phyloP scores from a whole-genome alignment of 1,140 invertebrate genomes.

The Drosophila grimshawi region DNA sequence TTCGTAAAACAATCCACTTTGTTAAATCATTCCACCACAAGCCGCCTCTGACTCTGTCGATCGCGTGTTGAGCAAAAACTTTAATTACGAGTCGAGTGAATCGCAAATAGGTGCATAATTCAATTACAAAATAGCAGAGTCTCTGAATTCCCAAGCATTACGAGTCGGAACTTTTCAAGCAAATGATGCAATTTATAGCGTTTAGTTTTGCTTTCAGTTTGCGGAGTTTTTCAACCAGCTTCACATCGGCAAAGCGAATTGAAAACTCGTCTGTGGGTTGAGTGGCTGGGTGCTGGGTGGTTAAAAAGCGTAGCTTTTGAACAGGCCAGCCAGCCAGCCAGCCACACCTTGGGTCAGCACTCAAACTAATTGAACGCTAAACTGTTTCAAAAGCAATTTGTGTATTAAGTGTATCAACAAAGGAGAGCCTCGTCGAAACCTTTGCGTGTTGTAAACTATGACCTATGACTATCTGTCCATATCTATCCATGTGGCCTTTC shows the following conservation, averaged over 20 bases:
- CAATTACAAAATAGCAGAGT: conserved; percentile 67
- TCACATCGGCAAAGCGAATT: conserved; percentile 3
- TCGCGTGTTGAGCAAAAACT: conserved; percentile 61
- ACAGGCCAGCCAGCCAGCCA: background rate
- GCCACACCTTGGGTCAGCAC: conserved; percentile 60
- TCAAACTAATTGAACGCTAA: conserved; percentile 78
- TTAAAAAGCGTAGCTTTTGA: background rate
- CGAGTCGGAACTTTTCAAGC: conserved; percentile 8
- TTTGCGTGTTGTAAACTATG: conserved; percentile 68
- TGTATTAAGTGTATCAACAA: conserved; percentile 72
- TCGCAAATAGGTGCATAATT: conserved; percentile 52
- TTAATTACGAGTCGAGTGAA: conserved; percentile 57
- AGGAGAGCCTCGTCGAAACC: conserved; percentile 16
- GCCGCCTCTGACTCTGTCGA: conserved; percentile 8
- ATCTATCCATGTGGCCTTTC: background rate
- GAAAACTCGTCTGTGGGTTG: conserved; percentile 16
- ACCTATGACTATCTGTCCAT: conserved; percentile 43
- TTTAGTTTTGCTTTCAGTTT: conserved; percentile 33
- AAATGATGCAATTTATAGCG: conserved; percentile 40
- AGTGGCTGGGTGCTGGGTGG: background rate
- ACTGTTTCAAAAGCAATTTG: conserved; percentile 70
- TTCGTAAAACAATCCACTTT: conserved; percentile 72
- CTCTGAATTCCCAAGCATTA: conserved; percentile 29
- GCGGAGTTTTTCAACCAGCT: conserved; percentile 7
- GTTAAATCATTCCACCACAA: conserved; percentile 66